Conservation (phyloP, 2,113 vertebrate genomes). For the Dryoscopus gambensis region DNA sequence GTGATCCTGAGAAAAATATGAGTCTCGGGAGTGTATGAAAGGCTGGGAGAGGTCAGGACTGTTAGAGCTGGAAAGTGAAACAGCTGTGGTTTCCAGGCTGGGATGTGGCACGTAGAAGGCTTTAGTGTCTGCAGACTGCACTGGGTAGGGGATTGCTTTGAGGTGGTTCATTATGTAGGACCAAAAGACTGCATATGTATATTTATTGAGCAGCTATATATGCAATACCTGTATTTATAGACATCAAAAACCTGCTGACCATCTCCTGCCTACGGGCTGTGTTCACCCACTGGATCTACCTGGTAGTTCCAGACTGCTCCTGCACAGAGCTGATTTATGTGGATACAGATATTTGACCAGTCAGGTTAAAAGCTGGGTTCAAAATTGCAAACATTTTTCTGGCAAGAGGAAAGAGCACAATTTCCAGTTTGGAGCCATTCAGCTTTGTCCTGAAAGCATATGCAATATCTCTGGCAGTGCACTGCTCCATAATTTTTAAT, state of each 20-base stretch:
- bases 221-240: background rate
- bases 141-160: background rate
- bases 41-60: constrained; percentile 43
- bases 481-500: background rate
- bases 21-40: background rate
- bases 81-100: background rate
- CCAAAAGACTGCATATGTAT: background rate
- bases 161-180: background rate
- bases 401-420: background rate
- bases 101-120: background rate
- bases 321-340: background rate
- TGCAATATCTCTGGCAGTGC: background rate
- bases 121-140: background rate
- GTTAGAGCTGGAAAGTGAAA: background rate
- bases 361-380: background rate
- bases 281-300: background rate
- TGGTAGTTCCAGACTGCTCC: background rate
- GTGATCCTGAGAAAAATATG: background rate
- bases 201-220: background rate
- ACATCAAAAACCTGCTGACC: background rate
- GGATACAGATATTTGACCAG: background rate
- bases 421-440: background rate
- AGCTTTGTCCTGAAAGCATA: background rate
- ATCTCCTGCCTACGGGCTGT: background rate
- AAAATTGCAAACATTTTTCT: background rate